Evolutionary conservation across 2,888 invertebrate genomes (phyloP).

Genomic region (Argynnis bischoffii): DNA sequence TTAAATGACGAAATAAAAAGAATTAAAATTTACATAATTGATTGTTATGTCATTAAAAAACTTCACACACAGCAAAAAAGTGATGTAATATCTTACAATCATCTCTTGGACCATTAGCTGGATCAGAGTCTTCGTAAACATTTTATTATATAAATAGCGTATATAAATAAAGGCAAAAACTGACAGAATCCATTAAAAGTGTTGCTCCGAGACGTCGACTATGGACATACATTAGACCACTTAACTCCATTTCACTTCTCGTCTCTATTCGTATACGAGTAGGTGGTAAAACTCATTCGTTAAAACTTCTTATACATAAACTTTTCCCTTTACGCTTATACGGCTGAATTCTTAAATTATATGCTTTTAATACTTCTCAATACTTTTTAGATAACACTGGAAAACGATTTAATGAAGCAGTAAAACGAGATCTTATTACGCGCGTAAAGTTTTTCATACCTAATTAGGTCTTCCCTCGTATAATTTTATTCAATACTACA

Average conservation of each 20-base stretch:
- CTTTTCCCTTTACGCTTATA: conserved; percentile 8
- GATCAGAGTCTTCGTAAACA: conserved; percentile 19
- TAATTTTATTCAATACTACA: too few species aligned
- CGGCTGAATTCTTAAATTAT: neutral
- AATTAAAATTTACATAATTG: too few species aligned
- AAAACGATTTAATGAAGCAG: neutral
- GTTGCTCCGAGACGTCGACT: conserved; percentile 63
- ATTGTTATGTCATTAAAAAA: neutral
- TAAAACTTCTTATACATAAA: conserved; percentile 21
- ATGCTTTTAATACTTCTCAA: conserved; percentile 11
- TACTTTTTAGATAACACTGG: neutral
- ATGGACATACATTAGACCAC: conserved; percentile 52
- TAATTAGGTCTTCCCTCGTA: too few species aligned
- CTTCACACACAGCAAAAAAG: conserved; percentile 1
- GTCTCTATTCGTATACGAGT: conserved; percentile 19
- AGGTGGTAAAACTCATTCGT: conserved; percentile 20
- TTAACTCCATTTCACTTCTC: conserved; percentile 34
- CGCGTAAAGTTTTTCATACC: too few species aligned
- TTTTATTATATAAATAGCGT: conserved; percentile 32
- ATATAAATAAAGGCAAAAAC: conserved; percentile 80
- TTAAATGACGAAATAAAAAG: too few species aligned
- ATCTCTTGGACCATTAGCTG: conserved; percentile 13
- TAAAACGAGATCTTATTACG: neutral
- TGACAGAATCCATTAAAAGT: conserved; percentile 80
- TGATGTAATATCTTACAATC: conserved; percentile 10